phyloP scores from a whole-genome alignment of 2,888 invertebrate species.

The Rhagonycha lutea region DNA sequence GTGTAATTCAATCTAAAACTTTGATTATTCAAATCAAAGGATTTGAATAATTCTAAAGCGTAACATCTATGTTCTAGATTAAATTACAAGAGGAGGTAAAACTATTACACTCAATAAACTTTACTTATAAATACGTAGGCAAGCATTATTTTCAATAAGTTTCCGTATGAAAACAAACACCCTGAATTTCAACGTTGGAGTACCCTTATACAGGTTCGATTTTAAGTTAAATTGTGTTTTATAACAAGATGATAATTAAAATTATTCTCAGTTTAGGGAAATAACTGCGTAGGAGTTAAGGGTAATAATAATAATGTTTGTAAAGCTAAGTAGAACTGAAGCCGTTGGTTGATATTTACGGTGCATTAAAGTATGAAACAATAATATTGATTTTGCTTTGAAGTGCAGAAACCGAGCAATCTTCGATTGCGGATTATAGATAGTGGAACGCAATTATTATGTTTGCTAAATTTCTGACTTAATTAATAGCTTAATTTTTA shows the following conservation, averaged over 20 bases:
- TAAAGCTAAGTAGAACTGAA: neutral
- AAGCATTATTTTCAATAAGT: neutral
- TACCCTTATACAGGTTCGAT: neutral
- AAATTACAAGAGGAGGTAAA: neutral
- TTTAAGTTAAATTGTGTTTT: neutral
- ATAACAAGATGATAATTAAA: neutral
- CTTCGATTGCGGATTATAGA: neutral
- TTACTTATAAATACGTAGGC: neutral
- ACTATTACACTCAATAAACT: neutral
- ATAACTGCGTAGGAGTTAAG: neutral
- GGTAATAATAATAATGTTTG: neutral
- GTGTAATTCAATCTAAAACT: neutral
- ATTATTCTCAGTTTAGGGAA: neutral
- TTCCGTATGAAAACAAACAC: neutral
- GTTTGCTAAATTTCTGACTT: too few relatives aligned
- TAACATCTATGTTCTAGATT: neutral
- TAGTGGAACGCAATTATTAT: neutral
- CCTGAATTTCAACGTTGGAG: neutral
- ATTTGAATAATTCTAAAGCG: neutral
- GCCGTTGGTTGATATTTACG: neutral
- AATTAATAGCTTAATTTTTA: too few relatives aligned
- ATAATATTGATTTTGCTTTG: neutral
- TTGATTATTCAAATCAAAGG: neutral
- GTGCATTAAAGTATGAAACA: neutral
- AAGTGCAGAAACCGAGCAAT: neutral